These are phyloP conservation scores for Triops longicaudatus DNA, from an alignment of 1,140 invertebrate species.

Conservation along the genomic window DNA sequence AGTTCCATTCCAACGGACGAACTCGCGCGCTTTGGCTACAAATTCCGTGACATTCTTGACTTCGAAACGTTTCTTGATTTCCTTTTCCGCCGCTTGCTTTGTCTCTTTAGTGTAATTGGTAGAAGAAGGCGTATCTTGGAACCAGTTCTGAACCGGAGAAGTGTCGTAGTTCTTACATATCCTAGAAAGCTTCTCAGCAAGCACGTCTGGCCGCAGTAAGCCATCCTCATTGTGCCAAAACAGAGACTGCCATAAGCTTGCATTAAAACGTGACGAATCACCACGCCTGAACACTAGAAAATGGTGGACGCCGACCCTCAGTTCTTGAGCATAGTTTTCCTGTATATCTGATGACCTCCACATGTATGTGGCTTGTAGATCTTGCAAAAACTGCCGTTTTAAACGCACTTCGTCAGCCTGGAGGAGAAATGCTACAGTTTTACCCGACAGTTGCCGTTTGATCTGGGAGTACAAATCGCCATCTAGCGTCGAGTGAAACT, in stretches of 20 bases:
- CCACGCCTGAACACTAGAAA: not conserved
- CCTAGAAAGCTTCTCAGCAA: not conserved
- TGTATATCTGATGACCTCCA: not conserved
- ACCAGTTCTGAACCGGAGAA: not conserved
- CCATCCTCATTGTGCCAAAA: not conserved
- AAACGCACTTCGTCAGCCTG: not conserved
- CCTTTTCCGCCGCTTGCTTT: not conserved
- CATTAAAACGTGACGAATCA: not conserved
- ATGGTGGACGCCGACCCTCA: not conserved
- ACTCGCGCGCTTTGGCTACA: not conserved
- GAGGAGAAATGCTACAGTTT: not conserved
- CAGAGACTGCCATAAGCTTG: not conserved
- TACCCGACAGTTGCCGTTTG: not conserved
- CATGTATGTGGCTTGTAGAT: not conserved
- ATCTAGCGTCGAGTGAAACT: not conserved
- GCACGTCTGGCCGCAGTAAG: not conserved
- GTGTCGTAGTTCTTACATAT: not conserved
- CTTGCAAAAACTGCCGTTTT: not conserved
- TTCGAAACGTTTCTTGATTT: not conserved
- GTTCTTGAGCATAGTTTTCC: not conserved
- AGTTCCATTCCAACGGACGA: not conserved
- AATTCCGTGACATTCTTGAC: not conserved
- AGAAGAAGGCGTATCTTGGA: not conserved
- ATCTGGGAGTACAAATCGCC: not conserved
- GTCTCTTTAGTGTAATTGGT: not conserved